Base-by-base conservation (phyloP, 2,888 invertebrate species). In the Amblyjoppa proteus region DNA sequence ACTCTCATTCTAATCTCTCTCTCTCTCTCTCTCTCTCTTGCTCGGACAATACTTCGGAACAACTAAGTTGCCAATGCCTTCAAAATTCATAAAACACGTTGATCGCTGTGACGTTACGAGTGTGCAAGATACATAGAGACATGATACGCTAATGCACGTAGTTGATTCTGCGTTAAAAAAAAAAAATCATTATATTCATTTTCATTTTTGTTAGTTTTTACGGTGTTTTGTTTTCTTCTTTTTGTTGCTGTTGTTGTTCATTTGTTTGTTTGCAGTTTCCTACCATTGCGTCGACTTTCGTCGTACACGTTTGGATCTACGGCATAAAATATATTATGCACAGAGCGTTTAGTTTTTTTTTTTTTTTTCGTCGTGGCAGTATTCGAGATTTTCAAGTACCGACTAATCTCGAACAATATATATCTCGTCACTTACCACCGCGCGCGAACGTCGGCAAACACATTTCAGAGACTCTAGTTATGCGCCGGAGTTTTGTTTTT, bases 61-160 rank as follows among this genome's bases (percentile, higher is more conserved):
- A 85, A 83, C 85, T 76, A 88, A 88, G 90, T 93, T 93, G 92
- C 92, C 93, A 91, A 92, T 93, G 92, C 91, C 92, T 92, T 93
- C 88, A 92, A 92, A 92, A 91, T 91, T 90, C 85, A 84, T 81
- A 45, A 89, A 86, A 70, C 79, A 79, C 74, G 58, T 86, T 78
- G 80, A 82, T 75, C 81, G 76, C 76, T 88, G 85, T 87, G 84
- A 88, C 78, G 76, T 84, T 83, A 81, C 81, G 82, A 87, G 79
- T 87, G 86, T 88, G 90, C 89, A 91, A 91, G 90, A 91, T 93
- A 91, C 90, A 73, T 89, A 88, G 88, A 89, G 88, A 89, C 89
- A 89, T 88, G 87, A 79, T 86, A 74, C 71, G 80, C 58, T 79
- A 75, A 70, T 69, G 80, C 71, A 73, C 73, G 64, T 31, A 41